phyloP scores from a whole-genome alignment of 2,113 vertebrate species.

The Agapornis roseicollis region DNA sequence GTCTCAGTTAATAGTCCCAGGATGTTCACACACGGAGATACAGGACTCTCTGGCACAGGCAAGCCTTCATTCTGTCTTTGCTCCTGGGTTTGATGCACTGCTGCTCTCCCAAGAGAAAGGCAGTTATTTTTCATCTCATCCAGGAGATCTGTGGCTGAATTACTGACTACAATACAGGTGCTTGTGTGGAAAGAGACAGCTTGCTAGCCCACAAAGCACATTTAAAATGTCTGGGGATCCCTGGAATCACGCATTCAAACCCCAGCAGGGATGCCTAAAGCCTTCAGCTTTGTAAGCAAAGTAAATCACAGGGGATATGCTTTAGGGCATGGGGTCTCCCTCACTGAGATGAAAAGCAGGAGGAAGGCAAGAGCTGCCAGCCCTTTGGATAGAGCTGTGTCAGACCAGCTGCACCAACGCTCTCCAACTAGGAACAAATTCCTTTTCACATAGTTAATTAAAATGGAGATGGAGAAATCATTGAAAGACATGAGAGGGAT shows the following conservation, averaged over 20 bases:
- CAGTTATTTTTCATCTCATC: not conserved
- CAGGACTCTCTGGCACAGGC: not conserved
- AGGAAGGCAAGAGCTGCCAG: not conserved
- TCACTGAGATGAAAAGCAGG: fast-evolving
- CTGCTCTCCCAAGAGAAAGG: not conserved
- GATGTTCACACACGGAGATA: not conserved
- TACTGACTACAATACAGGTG: not conserved
- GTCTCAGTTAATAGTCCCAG: not conserved
- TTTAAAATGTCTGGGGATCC: not conserved
- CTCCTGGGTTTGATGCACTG: not conserved
- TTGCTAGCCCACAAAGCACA: not conserved
- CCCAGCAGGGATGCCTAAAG: not conserved
- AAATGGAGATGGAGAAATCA: slow-evolving; percentile 5
- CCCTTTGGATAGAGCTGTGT: fast-evolving
- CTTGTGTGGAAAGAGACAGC: not conserved
- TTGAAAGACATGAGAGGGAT: not conserved
- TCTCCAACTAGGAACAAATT: not conserved
- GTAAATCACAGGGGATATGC: not conserved
- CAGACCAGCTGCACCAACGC: not conserved
- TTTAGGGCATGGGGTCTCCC: not conserved
- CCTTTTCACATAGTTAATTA: not conserved
- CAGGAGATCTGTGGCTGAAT: not conserved
- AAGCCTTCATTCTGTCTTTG: not conserved
- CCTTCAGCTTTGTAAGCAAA: not conserved
- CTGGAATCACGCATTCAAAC: not conserved